phyloP scores from a whole-genome alignment of 1,140 invertebrate species.

The Hylaeus anthracinus region DNA sequence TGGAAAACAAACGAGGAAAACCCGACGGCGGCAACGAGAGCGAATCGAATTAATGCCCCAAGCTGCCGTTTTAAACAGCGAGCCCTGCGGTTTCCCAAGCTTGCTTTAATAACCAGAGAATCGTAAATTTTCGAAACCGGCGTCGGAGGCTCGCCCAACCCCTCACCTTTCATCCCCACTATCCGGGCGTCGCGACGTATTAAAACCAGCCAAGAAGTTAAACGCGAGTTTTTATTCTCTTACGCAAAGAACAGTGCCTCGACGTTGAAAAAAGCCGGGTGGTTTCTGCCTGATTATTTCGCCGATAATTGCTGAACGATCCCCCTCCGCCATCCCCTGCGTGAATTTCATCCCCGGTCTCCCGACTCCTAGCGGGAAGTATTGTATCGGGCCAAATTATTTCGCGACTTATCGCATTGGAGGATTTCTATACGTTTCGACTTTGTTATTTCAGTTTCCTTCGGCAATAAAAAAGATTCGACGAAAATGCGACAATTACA shows the following conservation, averaged over 20 bases:
- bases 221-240: conserved; percentile 18
- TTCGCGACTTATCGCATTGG: too few species aligned
- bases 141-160: background rate
- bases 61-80: conserved; percentile 40
- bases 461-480: too few species aligned
- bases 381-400: too few species aligned
- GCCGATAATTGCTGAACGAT: conserved; percentile 38
- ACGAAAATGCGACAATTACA: too few species aligned
- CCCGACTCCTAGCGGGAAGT: background rate
- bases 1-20: conserved; percentile 35
- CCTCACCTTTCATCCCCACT: background rate
- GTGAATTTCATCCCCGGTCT: background rate
- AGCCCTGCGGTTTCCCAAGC: conserved; percentile 27
- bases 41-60: conserved; percentile 41
- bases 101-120: conserved; percentile 45
- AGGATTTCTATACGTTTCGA: too few species aligned
- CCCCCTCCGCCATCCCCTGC: background rate
- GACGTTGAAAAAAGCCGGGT: background rate
- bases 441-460: too few species aligned
- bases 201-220: conserved; percentile 39
- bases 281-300: conserved; percentile 29
- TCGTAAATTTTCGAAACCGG: conserved; percentile 43
- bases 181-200: conserved; percentile 18
- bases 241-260: background rate
- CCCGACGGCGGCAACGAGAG: background rate